These are phyloP conservation scores for Protonibea diacanthus DNA, from an alignment of 2,797 vertebrate genomes.

Conservation along the genomic window DNA sequence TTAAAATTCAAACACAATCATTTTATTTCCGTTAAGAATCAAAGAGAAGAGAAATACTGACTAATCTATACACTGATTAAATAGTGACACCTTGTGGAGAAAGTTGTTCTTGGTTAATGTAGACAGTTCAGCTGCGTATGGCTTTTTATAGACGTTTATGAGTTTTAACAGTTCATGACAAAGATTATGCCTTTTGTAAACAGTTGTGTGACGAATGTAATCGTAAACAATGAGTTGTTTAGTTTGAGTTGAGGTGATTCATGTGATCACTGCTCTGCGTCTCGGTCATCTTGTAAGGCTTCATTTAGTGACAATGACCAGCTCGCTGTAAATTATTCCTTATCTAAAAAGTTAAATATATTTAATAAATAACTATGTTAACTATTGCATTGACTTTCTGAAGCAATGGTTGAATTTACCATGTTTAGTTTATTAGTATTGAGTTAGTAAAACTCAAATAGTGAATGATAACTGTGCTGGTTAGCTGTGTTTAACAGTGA, in stretches of 20 bases:
- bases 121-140: too few relatives aligned
- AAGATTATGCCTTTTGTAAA: background rate
- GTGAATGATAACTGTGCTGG: background rate
- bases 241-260: background rate
- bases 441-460: background rate
- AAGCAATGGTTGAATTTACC: too few relatives aligned
- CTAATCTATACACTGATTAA: background rate
- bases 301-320: conserved; percentile 4
- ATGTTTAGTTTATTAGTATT: too few relatives aligned
- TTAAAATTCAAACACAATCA: too few relatives aligned
- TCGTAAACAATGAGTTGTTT: background rate
- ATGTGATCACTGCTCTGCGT: background rate
- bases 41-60: too few relatives aligned
- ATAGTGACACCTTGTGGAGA: conserved; percentile 44
- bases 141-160: too few relatives aligned
- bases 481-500: background rate
- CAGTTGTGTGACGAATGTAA: background rate
- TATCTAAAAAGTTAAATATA: background rate
- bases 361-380: background rate
- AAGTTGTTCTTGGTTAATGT: background rate
- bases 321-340: background rate
- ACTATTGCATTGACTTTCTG: background rate
- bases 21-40: too few relatives aligned
- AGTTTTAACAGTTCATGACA: background rate
- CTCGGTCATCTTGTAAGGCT: background rate